A percentile compares a stretch with the other conserved stretches of the same genome.
These are phyloP conservation scores for Dreissena rostriformis DNA, from an alignment of 1,140 invertebrate genomes.

Conservation along the genomic window DNA sequence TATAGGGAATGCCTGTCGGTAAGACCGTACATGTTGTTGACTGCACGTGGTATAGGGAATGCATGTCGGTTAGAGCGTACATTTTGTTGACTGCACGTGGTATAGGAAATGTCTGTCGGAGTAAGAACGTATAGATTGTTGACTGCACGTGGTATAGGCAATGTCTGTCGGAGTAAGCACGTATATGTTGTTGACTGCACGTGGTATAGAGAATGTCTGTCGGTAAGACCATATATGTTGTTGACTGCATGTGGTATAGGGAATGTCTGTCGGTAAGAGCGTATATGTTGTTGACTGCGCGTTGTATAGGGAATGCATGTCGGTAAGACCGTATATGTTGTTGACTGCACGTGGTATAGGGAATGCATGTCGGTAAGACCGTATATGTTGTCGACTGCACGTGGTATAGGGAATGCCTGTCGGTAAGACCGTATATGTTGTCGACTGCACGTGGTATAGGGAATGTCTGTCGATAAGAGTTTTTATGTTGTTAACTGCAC, in stretches of 20 bases:
- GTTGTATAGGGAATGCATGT: neutral
- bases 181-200: too few species aligned
- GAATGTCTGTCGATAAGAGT: neutral
- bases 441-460: neutral
- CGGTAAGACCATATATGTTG: too few species aligned
- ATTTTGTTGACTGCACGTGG: neutral
- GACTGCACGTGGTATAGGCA: too few species aligned
- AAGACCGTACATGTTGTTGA: neutral
- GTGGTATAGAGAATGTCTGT: too few species aligned
- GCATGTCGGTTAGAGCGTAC: neutral
- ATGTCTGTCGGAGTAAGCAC: too few species aligned
- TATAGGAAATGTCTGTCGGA: neutral
- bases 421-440: neutral
- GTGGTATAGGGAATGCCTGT: conserved; percentile 11
- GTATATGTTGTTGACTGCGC: neutral
- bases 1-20: conserved; percentile 21
- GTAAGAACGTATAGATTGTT: neutral
- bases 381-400: neutral
- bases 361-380: neutral
- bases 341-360: neutral
- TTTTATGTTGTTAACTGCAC: neutral
- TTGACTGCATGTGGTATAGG: too few species aligned
- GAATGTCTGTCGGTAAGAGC: neutral
- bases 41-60: neutral
- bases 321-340: neutral